These are phyloP conservation scores for Psittacula echo DNA, from an alignment of 2,797 vertebrate genomes.

Conservation along the genomic window DNA sequence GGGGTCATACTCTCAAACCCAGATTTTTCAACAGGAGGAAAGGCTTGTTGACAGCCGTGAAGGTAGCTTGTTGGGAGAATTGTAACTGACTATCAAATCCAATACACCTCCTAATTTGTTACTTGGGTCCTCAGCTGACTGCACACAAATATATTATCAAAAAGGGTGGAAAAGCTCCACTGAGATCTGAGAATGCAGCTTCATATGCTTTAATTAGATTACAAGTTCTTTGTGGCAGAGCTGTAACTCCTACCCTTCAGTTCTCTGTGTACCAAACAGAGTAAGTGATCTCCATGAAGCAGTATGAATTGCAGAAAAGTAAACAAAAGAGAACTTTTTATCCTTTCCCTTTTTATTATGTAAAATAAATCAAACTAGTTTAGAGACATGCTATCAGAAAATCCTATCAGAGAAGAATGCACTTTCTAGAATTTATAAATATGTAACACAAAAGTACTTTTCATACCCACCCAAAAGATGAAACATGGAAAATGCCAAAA, in stretches of 20 bases:
- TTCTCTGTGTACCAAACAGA: conserved; percentile 19
- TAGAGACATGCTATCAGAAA: conserved; percentile 8
- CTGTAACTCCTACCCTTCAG: not conserved
- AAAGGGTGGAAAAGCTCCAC: conserved; percentile 46
- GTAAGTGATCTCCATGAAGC: conserved; percentile 1
- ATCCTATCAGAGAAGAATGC: not conserved
- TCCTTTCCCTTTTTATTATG: not conserved
- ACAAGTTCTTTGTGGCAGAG: conserved; percentile 45
- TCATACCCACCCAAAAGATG: not conserved
- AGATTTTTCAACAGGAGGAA: not conserved
- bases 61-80: not conserved
- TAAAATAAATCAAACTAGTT: conserved; percentile 48
- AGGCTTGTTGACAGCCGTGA: not conserved
- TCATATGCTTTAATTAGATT: conserved; percentile 54
- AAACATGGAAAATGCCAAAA: not conserved
- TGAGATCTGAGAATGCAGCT: conserved; percentile 38
- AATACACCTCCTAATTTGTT: not conserved
- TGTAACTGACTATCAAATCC: not conserved
- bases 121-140: not conserved
- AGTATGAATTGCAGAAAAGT: not conserved
- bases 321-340: conserved; percentile 25
- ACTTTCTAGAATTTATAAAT: not conserved
- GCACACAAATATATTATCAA: conserved; percentile 14
- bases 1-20: not conserved
- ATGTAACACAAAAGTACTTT: not conserved